Percentiles rank a stretch among this genome's conserved stretches.
phyloP scores from a whole-genome alignment of 1,140 invertebrate genomes.

The Drosophila parvula region DNA sequence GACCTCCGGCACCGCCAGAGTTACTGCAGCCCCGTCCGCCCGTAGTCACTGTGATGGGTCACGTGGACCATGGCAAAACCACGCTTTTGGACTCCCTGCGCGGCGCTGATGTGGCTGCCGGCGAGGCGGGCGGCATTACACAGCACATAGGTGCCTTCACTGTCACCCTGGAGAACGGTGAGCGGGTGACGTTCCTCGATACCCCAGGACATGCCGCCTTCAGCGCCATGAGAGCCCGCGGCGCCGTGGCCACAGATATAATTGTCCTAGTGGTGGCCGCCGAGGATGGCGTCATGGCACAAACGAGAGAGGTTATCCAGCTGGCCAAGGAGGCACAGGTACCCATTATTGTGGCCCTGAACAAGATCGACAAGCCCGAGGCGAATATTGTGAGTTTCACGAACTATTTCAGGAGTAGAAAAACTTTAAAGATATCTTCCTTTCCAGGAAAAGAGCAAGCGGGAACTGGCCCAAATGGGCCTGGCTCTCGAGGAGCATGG shows the following conservation, averaged over 20 bases:
- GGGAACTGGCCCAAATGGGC: constrained; percentile 90
- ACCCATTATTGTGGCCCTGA: constrained; percentile 98
- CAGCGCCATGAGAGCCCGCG: constrained; percentile 94
- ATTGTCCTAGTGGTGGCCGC: constrained; percentile 98
- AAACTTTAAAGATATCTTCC: neutral
- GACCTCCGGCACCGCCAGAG: constrained; percentile 87
- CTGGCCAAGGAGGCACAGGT: constrained; percentile 93
- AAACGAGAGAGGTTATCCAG: constrained; percentile 93
- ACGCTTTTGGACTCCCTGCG: constrained; percentile 96
- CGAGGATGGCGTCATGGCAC: constrained; percentile 99
- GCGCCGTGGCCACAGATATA: constrained; percentile 96
- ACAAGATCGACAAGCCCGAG: constrained; percentile 98
- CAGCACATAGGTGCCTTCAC: constrained; percentile 99
- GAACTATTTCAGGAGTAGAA: no score
- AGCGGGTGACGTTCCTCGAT: constrained; percentile 96
- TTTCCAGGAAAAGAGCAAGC: constrained; percentile 89
- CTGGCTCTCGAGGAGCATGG: constrained; percentile 94
- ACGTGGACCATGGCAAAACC: constrained; percentile 99
- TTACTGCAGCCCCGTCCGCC: constrained; percentile 90
- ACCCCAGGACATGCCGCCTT: constrained; percentile 99
- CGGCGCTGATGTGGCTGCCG: constrained; percentile 92
- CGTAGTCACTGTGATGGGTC: constrained; percentile 99
- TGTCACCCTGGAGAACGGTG: constrained; percentile 88
- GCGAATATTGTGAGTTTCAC: constrained; percentile 91
- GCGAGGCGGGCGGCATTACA: constrained; percentile 99